These are phyloP conservation scores for Cladopsammia gracilis DNA, from an alignment of 64 coral and sea anemone genomes.

Conservation along the genomic window DNA sequence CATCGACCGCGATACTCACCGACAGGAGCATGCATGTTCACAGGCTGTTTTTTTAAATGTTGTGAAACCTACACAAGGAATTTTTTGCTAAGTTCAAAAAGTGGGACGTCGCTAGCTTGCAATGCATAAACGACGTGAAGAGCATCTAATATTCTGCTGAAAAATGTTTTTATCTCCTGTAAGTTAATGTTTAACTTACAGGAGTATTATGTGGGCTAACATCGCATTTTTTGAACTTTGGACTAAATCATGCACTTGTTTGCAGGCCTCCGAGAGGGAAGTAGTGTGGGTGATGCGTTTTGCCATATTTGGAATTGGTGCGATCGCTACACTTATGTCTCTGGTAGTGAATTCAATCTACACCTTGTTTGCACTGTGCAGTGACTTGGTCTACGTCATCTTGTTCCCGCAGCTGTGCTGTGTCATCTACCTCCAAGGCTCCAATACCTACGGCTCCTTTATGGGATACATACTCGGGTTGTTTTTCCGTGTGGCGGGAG, in stretches of 20 bases:
- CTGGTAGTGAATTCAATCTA: conserved; percentile 80
- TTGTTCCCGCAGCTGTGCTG: conserved; percentile 93
- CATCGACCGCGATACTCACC: no score
- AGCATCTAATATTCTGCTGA: no score
- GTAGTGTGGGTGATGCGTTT: conserved; percentile 85
- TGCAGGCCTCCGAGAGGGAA: conserved; percentile 90
- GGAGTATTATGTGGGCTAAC: no score
- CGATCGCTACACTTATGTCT: conserved; percentile 74
- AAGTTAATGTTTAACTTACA: no score
- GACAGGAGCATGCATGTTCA: no score
- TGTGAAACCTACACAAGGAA: no score
- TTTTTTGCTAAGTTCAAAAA: no score
- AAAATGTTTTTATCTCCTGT: no score
- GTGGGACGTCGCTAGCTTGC: no score
- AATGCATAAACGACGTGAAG: no score
- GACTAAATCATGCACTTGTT: neutral
- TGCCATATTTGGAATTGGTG: conserved; percentile 76
- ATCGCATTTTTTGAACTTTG: no score
- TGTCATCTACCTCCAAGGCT: conserved; percentile 68
- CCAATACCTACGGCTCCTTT: conserved; percentile 96
- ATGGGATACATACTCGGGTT: conserved; percentile 84
- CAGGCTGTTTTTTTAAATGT: no score
- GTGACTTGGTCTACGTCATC: conserved; percentile 85
- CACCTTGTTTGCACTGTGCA: conserved; percentile 80
- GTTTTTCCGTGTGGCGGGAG: conserved; percentile 70